Evolutionary conservation across 2,797 vertebrate genomes (phyloP).

Genomic region (Pangasius djambal): DNA sequence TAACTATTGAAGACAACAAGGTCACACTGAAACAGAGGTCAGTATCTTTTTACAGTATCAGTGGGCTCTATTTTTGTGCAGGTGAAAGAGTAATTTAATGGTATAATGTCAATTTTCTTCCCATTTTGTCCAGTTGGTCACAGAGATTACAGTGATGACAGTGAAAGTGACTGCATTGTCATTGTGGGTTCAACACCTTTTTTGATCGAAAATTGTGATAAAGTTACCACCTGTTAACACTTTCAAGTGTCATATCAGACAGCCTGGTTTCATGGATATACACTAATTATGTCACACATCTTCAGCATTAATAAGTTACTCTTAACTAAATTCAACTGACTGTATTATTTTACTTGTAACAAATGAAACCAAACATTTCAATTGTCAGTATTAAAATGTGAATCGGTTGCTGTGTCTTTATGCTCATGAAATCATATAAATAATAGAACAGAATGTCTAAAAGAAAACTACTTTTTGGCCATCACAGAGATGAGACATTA

Average conservation of each 20-base stretch:
- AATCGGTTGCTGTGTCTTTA: neutral
- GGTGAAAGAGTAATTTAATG: neutral
- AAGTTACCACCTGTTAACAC: no score
- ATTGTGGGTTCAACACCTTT: neutral
- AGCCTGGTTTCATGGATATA: neutral
- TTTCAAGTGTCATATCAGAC: neutral
- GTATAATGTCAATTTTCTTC: neutral
- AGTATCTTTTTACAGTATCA: slow-evolving; percentile 28
- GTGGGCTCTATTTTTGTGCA: neutral
- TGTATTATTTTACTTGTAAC: neutral
- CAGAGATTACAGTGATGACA: neutral
- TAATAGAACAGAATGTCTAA: neutral
- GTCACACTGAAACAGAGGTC: slow-evolving; percentile 87
- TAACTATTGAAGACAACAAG: slow-evolving; percentile 87
- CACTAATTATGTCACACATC: neutral
- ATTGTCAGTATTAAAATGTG: no score
- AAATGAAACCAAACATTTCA: neutral
- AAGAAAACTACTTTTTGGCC: neutral
- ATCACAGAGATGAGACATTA: no score
- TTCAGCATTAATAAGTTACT: neutral
- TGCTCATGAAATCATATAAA: neutral
- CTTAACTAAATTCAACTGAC: neutral
- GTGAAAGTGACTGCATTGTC: neutral
- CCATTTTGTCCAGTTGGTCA: neutral
- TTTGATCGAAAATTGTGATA: neutral